Base-by-base conservation (phyloP, 2,797 vertebrate species). In the Alfaro cultratus region DNA sequence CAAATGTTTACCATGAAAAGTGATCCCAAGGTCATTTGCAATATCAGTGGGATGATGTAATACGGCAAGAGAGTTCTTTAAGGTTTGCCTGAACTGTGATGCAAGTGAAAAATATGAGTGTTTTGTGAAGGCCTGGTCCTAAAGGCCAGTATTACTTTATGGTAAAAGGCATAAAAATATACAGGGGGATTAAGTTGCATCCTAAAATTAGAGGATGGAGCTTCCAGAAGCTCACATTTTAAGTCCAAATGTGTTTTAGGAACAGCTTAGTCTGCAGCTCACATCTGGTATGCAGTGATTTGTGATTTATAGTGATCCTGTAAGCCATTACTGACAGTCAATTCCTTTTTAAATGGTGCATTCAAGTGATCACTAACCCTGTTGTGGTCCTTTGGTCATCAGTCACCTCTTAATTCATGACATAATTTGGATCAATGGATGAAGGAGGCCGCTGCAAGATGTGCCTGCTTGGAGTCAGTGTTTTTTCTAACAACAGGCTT, bases 1-100 rank as follows among this genome's bases (percentile, higher is more conserved):
- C 26, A 51, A 85, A 60, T 1, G 51, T 85, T 93, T 89, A 49
- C 79, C 86, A 89, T 91, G 80, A 87, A 85, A 92, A 94, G 83
- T 13, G 75, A 81, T 90, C 87, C 83, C 76, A 18, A 45, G 73
- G 85, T 82, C 31, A 81, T 68, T 79, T 76, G 57, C 41, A 77
- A 76, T 72, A 80, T 79, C 46, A 46, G 73, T 53, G 60, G 81
- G 39, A 45, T 7, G 1, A 36, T 70, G 36, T 78, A 76, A 86
- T 74, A 57, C 64, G 60, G 86, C 70, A 79, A 67, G n/a, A 76
- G 67, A 64, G 8, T 4, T 6, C 71, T 26, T 64, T 31, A 1
- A 39, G 9, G 49, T 79, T 43, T 76, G 13, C 39, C 1, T 39
- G 21, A n/a, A 26, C 45, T 34, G 16, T 51, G 34, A 74, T 36